Evolutionary conservation across 2,888 invertebrate species (phyloP).

Genomic region (Trissolcus japonicus): DNA sequence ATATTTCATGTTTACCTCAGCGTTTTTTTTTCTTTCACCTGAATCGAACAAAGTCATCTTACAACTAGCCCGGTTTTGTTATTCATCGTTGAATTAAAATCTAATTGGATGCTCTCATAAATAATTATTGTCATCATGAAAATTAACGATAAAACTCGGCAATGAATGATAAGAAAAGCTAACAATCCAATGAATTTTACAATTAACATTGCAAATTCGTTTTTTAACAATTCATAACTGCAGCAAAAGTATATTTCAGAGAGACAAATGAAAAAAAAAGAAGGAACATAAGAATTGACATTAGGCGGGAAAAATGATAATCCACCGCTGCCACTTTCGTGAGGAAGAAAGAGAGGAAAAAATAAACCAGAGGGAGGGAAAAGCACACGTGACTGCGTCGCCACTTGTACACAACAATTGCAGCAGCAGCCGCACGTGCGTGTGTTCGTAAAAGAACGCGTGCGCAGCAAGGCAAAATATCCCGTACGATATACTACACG

Average conservation of each 20-base stretch:
- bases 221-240: background rate
- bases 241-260: background rate
- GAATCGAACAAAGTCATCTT: too few species aligned
- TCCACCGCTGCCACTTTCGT: background rate
- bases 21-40: too few species aligned
- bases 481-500: conserved; percentile 21
- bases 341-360: background rate
- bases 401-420: conserved; percentile 39
- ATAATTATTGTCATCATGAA: too few species aligned
- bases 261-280: background rate
- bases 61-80: too few species aligned
- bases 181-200: too few species aligned
- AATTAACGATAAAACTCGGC: too few species aligned
- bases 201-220: too few species aligned
- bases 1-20: too few species aligned
- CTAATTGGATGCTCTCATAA: too few species aligned
- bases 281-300: background rate
- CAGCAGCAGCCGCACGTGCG: conserved; percentile 37
- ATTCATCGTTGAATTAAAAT: too few species aligned
- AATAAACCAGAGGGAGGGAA: background rate
- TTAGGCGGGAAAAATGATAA: background rate
- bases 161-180: too few species aligned
- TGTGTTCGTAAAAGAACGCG: conserved; percentile 35
- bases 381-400: conserved; percentile 36
- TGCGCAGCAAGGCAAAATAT: conserved; percentile 44